phyloP scores from a whole-genome alignment of 2,797 vertebrate genomes.

The Poecilia wingei region DNA sequence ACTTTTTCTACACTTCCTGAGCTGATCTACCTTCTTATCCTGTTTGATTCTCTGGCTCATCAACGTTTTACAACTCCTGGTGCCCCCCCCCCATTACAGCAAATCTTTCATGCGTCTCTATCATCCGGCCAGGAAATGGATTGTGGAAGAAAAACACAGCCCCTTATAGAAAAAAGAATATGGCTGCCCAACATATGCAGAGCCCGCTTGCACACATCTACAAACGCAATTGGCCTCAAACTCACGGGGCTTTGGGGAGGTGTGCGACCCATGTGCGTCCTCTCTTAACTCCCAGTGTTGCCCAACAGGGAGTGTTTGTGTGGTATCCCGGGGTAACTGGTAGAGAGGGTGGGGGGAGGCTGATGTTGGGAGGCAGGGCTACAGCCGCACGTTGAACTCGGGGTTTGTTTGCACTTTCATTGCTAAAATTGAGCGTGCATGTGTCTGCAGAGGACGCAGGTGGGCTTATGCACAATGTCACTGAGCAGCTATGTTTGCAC shows the following conservation, averaged over 20 bases:
- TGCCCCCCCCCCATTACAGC: conserved; percentile 11
- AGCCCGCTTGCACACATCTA: conserved; percentile 31
- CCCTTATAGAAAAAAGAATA: conserved; percentile 24
- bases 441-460: conserved; percentile 60
- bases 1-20: conserved; percentile 22
- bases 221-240: conserved; percentile 49
- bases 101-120: conserved; percentile 38
- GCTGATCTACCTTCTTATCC: conserved; percentile 4
- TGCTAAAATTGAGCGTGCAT: conserved; percentile 52
- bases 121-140: conserved; percentile 8
- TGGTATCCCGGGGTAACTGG: conserved; percentile 80
- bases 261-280: conserved; percentile 77
- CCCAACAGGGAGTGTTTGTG: conserved; percentile 85
- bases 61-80: conserved; percentile 18
- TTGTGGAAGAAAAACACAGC: conserved; percentile 24
- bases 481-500: conserved; percentile 52
- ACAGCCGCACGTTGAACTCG: conserved; percentile 68
- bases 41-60: conserved; percentile 25
- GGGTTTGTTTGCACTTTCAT: conserved; percentile 76
- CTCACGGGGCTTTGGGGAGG: conserved; percentile 49
- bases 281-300: conserved; percentile 81
- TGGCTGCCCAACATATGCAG: conserved; percentile 27
- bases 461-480: conserved; percentile 64
- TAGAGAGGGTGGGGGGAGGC: conserved; percentile 72
- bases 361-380: conserved; percentile 74